Conservation (phyloP, 2,888 invertebrate species). For the Ophion costatus region DNA sequence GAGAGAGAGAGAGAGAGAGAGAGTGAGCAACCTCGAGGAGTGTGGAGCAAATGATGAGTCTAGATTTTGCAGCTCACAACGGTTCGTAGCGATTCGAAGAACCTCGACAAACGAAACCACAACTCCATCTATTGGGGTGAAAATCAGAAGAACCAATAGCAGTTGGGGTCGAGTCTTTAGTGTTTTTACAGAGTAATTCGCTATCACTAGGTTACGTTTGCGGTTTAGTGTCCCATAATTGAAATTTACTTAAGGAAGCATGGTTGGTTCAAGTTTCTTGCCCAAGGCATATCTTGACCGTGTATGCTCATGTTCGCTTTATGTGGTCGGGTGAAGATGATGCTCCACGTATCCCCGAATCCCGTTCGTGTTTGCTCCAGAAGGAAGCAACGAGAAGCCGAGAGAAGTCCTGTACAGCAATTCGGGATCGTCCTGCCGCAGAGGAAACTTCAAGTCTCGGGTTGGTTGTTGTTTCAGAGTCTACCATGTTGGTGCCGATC, state of each 20-base stretch:
- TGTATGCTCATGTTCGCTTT: constrained; percentile 6
- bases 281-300: constrained; percentile 2
- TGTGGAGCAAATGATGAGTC: no score
- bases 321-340: constrained; percentile 12
- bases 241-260: constrained; percentile 26
- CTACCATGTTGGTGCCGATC: constrained; percentile 3
- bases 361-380: constrained; percentile 16
- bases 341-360: neutral
- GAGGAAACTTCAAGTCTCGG: constrained; percentile 49
- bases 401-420: constrained; percentile 9
- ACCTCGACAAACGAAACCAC: neutral
- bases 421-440: constrained; percentile 21
- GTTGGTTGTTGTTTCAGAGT: constrained; percentile 55
- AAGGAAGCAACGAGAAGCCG: neutral
- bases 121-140: neutral
- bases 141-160: neutral
- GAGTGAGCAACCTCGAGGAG: no score
- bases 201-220: constrained; percentile 1
- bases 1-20: no score
- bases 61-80: neutral
- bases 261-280: constrained; percentile 10
- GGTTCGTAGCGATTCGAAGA: neutral
- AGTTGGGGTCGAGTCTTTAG: no score
- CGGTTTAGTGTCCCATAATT: constrained; percentile 21
- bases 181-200: neutral